Evolutionary conservation across 2,113 vertebrate genomes (phyloP), one percentile per base, ranked within the genome.

Genomic region (Daphoenositta chrysoptera): DNA sequence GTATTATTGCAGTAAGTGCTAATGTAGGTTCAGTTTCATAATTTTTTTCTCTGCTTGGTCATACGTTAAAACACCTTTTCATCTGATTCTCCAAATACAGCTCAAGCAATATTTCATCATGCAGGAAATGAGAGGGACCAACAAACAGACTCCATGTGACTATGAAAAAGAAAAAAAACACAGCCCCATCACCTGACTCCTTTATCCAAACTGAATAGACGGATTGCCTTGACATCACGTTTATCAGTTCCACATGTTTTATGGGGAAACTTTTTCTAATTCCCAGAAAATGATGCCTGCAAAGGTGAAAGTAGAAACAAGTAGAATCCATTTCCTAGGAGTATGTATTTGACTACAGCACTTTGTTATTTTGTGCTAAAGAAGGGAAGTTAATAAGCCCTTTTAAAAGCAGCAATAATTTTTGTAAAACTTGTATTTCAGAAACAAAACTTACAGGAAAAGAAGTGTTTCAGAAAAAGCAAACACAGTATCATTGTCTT

Each of bases 241-340:
- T 95, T 94, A 96, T 94, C 56, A 71, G 15, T 82, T 96, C 91
- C 91, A 92, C n/a, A 82, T 94, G 87, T 73, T 82, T 82, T 50
- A 1, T 1, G 33, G 50, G 33, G 17, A 39, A 78, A 78, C 11
- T 54, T 92, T 70, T 95, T 81, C 33, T 68, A 84, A 72, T 87
- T 95, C 73, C 30, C 53, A 72, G 60, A 68, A 96, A 96, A 91
- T 10, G 69, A 87, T 92, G 40, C 21, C 65, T 91, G 53, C 57
- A 57, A 92, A 94, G 87, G 83, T 93, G 73, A 93, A 91, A 95
- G 44, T 9, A 95, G 83, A 96, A 91, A 84, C 3, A 0, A 82
- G 31, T 40, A 53, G 39, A 89, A 54, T 56, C 48, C 35, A 69
- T 82, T 33, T 92, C 39, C 24, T 75, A 61, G 66, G 58, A 90